These are phyloP conservation scores for Tenthredo distinguenda DNA, from an alignment of 2,888 invertebrate species.

Conservation along the genomic window DNA sequence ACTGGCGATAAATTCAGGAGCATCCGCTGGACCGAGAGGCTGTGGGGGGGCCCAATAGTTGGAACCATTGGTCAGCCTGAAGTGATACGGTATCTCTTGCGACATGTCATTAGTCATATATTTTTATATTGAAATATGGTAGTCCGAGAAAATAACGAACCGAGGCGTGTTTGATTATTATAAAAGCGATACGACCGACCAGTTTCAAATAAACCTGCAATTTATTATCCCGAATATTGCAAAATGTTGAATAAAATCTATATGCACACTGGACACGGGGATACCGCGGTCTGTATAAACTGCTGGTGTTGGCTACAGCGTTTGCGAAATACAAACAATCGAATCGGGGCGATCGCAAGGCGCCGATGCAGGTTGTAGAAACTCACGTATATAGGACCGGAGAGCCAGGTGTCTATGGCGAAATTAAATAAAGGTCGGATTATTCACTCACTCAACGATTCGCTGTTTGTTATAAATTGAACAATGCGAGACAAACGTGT, in stretches of 20 bases:
- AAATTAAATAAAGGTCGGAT: slow-evolving; percentile 64
- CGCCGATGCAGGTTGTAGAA: slow-evolving; percentile 45
- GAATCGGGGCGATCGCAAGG: slow-evolving; percentile 57
- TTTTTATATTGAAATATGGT: neutral
- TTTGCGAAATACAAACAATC: slow-evolving; percentile 75
- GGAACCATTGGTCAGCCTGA: neutral
- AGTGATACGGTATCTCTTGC: slow-evolving; percentile 1
- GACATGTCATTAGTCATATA: slow-evolving; percentile 1
- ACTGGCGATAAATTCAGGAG: neutral
- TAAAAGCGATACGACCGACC: neutral
- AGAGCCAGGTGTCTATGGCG: slow-evolving; percentile 58
- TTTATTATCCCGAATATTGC: slow-evolving; percentile 10
- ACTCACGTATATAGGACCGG: slow-evolving; percentile 2
- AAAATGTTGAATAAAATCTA: neutral
- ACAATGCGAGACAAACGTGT: slow-evolving; percentile 57
- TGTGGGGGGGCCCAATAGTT: neutral
- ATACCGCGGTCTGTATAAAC: neutral
- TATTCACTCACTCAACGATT: slow-evolving; percentile 51
- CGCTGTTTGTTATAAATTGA: slow-evolving; percentile 53
- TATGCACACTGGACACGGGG: neutral
- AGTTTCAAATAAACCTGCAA: neutral
- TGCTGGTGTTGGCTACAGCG: slow-evolving; percentile 19
- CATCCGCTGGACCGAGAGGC: neutral
- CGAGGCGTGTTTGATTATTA: neutral
- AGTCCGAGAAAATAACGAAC: neutral